These are phyloP conservation scores for Coluber constrictor DNA, from an alignment of 2,797 vertebrate genomes.

Conservation along the genomic window DNA sequence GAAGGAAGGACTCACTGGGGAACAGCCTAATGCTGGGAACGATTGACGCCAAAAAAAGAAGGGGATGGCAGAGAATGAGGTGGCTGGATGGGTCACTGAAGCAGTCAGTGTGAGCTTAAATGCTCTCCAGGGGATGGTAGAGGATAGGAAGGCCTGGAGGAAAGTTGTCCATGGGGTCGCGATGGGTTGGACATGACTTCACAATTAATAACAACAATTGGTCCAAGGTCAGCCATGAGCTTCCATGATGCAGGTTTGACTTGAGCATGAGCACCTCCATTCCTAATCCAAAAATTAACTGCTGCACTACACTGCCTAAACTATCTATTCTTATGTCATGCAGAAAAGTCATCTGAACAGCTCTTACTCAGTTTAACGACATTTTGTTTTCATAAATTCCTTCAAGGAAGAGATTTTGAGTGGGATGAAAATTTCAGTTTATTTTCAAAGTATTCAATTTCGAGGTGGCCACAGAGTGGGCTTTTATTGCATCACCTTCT, in stretches of 20 bases:
- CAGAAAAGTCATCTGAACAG: background rate
- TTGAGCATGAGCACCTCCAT: background rate
- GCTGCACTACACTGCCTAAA: background rate
- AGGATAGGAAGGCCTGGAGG: no score
- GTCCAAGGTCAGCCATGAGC: background rate
- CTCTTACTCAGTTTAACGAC: background rate
- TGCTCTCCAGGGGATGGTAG: no score
- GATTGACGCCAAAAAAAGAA: no score
- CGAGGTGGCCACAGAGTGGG: background rate
- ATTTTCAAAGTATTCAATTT: background rate
- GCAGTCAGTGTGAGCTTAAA: no score
- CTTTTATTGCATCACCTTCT: background rate
- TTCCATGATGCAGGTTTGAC: background rate
- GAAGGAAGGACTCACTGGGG: no score
- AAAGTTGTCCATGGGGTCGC: no score
- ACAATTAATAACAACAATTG: background rate
- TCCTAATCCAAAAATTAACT: background rate
- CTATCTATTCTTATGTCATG: background rate
- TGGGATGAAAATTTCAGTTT: background rate
- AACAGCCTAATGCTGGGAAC: no score
- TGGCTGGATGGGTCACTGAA: no score
- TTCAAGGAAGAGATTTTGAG: background rate
- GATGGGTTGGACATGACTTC: no score
- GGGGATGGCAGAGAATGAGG: no score
- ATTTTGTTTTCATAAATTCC: background rate